A percentile compares a stretch with the other conserved stretches of the same genome.
Conservation (phyloP, 2,797 vertebrate species). For the Parauchenoglanis punctatus region DNA sequence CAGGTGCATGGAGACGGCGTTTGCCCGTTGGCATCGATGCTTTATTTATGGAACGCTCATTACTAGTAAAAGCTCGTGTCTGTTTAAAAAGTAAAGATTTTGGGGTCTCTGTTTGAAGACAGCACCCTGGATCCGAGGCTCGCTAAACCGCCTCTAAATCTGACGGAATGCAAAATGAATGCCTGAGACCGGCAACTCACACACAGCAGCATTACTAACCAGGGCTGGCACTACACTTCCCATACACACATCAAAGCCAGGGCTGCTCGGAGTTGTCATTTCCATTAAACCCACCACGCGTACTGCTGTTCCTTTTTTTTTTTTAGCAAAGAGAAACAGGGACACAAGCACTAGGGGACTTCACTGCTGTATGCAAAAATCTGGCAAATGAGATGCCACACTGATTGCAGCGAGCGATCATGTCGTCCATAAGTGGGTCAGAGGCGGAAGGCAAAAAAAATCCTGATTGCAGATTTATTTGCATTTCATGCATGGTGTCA, state of each 20-base stretch:
- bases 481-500: constrained; percentile 7
- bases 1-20: constrained; percentile 40
- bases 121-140: constrained; percentile 24
- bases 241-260: constrained; percentile 19
- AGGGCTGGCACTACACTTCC: neutral
- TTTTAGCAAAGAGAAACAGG: constrained; percentile 33
- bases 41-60: constrained; percentile 51
- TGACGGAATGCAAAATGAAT: constrained; percentile 56
- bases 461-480: constrained; percentile 32
- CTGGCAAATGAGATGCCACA: constrained; percentile 38
- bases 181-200: constrained; percentile 16
- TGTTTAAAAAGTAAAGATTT: constrained; percentile 48
- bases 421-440: constrained; percentile 42
- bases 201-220: constrained; percentile 44
- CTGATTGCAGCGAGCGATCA: constrained; percentile 43
- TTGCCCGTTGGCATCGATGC: constrained; percentile 29
- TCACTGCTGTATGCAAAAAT: constrained; percentile 46
- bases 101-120: constrained; percentile 16
- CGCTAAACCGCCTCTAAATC: constrained; percentile 52
- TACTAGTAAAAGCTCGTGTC: constrained; percentile 51
- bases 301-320: neutral
- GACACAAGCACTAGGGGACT: constrained; percentile 41
- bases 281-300: neutral
- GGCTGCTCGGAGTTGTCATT: constrained; percentile 9
- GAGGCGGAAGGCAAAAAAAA: neutral